phyloP scores from a whole-genome alignment of 2,888 invertebrate genomes.

The Oxyteleia sp. region DNA sequence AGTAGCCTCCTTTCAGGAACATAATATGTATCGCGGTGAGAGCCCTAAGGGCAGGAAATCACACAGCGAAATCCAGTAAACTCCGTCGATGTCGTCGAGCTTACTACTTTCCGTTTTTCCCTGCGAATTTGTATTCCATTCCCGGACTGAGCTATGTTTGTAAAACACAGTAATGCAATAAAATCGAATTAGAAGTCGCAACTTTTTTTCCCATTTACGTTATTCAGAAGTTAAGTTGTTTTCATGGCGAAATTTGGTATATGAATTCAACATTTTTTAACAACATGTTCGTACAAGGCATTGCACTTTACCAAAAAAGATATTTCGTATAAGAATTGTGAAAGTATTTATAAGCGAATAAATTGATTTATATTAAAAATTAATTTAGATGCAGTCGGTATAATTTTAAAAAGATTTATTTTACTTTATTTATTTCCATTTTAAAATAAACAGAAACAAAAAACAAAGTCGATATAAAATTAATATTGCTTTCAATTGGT shows the following conservation, averaged over 20 bases:
- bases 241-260: constrained; percentile 44
- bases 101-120: constrained; percentile 52
- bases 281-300: constrained; percentile 4
- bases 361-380: too few relatives aligned
- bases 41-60: constrained; percentile 58
- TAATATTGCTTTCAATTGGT: too few relatives aligned
- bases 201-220: constrained; percentile 49
- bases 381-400: too few relatives aligned
- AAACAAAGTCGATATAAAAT: too few relatives aligned
- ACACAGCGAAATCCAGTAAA: constrained; percentile 54
- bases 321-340: constrained; percentile 1
- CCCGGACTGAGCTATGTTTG: constrained; percentile 53
- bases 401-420: too few relatives aligned
- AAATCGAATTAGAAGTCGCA: constrained; percentile 52
- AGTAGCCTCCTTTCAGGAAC: constrained; percentile 38
- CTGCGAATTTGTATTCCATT: constrained; percentile 57
- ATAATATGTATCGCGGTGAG: constrained; percentile 56
- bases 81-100: constrained; percentile 50
- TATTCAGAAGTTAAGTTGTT: constrained; percentile 33
- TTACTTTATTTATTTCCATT: too few relatives aligned
- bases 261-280: constrained; percentile 18
- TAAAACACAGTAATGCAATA: constrained; percentile 63
- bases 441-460: too few relatives aligned
- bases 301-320: not conserved
- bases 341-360: too few relatives aligned